Evolutionary conservation across 2,888 invertebrate genomes (phyloP), one percentile per base, ranked within the genome.

Genomic region (Lottia gigantea): DNA sequence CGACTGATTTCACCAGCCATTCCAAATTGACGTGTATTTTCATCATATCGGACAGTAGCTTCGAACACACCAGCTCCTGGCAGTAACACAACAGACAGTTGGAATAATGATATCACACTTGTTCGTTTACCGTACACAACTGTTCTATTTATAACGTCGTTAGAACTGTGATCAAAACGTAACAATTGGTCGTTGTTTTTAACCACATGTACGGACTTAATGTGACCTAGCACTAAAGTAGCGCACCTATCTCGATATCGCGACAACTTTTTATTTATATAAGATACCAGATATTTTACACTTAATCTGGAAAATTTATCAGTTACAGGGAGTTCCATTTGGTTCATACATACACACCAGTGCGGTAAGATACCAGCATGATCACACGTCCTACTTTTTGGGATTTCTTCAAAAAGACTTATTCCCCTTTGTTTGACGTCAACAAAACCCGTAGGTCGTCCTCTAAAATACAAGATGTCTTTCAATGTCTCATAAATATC

Each of bases 401-500:
- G 93, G 73, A 97, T 91, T 64, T 92, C 91, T 31, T 92, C 88
- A 86, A 97, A 95, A 65, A 95, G 90, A 87, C 95, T 95, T 11
- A 84, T 77, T 0, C 84, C 80, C 65, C 83, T 72, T 63, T 66
- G 71, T 16, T 55, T 70, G 11, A 66, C 65, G 4, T 77, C 68
- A 1, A 69, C 19, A 26, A 70, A 31, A 6, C 61, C 72, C 14
- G 70, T 72, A 2, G 71, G 64, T 1, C 62, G 47, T 15, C 78
- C 79, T 31, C 77, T 78, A 46, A 79, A 78, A 55, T 79, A 67
- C 3, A 83, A 65, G 46, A 96, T 88, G 86, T 95, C 94, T 15
- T 90, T 76, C 64, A 97, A 86, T 0, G 95, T 96, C 76, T 93
- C 93, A 86, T 95, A 92, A 8, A 96, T 89, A 87, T 97, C 96